A percentile compares a stretch with the other conserved stretches of the same genome.
Evolutionary conservation across 2,113 vertebrate species (phyloP).

Genomic region (Phyllopteryx taeniolatus): DNA sequence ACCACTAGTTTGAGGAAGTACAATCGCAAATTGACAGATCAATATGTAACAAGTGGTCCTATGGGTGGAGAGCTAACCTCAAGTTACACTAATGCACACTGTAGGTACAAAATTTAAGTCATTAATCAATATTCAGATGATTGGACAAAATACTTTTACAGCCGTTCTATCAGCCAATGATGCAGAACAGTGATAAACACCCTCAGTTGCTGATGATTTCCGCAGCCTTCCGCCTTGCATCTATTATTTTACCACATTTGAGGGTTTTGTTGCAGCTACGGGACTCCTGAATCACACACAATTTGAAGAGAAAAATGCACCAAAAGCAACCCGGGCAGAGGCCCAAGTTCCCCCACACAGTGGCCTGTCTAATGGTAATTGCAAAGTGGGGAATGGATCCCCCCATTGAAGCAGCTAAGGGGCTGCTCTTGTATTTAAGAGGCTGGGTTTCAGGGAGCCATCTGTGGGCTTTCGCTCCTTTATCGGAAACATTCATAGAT

Average conservation of each 20-base stretch:
- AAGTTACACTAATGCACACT: not conserved
- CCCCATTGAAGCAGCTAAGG: constrained; percentile 40
- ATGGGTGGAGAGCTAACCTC: not conserved
- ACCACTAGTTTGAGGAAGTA: too few species aligned
- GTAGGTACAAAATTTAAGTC: too few species aligned
- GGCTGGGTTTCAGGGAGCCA: constrained; percentile 58
- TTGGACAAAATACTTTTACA: not conserved
- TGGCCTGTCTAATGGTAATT: constrained; percentile 54
- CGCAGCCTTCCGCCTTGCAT: constrained; percentile 20
- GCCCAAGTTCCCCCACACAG: constrained; percentile 42
- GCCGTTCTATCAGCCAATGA: not conserved
- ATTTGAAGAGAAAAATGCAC: constrained; percentile 14
- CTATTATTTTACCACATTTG: not conserved
- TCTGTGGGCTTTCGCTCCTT: constrained; percentile 54
- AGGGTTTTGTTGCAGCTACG: constrained; percentile 4
- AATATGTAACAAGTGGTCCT: not conserved
- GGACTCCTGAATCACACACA: constrained; percentile 45
- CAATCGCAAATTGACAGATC: too few species aligned
- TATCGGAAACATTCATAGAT: not conserved
- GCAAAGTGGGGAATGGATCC: constrained; percentile 45
- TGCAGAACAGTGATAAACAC: constrained; percentile 31
- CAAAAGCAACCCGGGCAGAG: constrained; percentile 34
- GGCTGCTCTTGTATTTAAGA: constrained; percentile 56
- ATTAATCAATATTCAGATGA: not conserved
- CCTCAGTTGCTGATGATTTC: constrained; percentile 20